Evolutionary conservation across 1,140 invertebrate species (phyloP).

Genomic region (Phthorimaea operculella): DNA sequence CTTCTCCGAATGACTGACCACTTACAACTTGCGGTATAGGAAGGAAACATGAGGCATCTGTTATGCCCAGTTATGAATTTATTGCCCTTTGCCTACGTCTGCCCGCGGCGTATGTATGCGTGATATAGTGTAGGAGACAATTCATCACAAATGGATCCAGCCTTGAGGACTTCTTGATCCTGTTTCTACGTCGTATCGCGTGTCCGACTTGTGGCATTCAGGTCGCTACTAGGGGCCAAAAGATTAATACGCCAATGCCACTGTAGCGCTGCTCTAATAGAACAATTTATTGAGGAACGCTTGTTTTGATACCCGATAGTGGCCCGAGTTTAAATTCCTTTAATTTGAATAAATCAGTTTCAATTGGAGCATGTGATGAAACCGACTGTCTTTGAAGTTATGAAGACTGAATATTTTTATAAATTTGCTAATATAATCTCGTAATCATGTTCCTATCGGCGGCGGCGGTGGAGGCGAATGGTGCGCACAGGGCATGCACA

Average conservation of each 20-base stretch:
- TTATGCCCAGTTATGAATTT: slow-evolving; percentile 9
- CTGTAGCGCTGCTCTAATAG: neutral
- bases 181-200: slow-evolving; percentile 53
- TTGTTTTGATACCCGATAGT: neutral
- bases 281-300: neutral
- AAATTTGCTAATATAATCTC: slow-evolving; percentile 34
- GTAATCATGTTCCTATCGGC: slow-evolving; percentile 42
- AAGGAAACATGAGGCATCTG: neutral
- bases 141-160: slow-evolving; percentile 60
- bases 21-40: slow-evolving; percentile 19
- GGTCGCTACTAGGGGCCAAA: slow-evolving; percentile 28
- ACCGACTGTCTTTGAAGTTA: neutral
- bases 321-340: neutral
- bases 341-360: neutral
- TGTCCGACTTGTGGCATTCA: slow-evolving; percentile 43
- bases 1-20: slow-evolving; percentile 19
- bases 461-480: slow-evolving; percentile 48
- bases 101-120: too few relatives aligned
- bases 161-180: slow-evolving; percentile 60
- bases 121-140: slow-evolving; percentile 34
- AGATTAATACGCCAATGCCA: slow-evolving; percentile 17
- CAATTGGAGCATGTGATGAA: neutral
- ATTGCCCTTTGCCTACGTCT: slow-evolving; percentile 5
- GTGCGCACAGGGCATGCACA: slow-evolving; percentile 53
- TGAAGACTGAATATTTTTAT: neutral